phyloP scores from a whole-genome alignment of 92 coral and sea anemone genomes.

The Parazoanthus darwini region DNA sequence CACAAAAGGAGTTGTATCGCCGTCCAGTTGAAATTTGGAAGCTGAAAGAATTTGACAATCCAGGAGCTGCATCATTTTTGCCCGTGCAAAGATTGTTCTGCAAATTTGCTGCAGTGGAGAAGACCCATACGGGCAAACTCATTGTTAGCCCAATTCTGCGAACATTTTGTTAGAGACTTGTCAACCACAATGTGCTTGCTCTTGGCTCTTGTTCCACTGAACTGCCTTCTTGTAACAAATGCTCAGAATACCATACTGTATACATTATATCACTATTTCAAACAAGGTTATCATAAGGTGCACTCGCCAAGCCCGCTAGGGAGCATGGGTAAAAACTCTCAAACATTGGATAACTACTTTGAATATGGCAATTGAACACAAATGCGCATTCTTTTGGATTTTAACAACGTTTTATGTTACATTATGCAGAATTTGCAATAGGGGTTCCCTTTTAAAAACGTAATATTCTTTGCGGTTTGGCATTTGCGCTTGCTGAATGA shows the following conservation, averaged over 20 bases:
- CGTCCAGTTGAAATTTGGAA: constrained; percentile 57
- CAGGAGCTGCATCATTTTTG: constrained; percentile 55
- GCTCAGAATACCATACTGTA: no score
- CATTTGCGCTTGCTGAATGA: neutral
- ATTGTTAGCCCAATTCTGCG: constrained; percentile 40
- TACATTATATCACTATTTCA: no score
- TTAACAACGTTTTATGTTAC: neutral
- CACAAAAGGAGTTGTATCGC: constrained; percentile 24
- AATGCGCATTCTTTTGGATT: neutral
- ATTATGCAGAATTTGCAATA: constrained; percentile 1
- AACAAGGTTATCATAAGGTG: neutral
- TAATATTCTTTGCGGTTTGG: no score
- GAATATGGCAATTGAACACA: neutral
- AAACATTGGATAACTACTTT: neutral
- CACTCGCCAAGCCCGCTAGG: neutral
- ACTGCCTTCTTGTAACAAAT: no score
- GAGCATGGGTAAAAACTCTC: neutral
- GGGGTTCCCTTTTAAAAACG: no score
- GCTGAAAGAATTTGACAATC: constrained; percentile 14
- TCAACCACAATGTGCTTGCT: no score
- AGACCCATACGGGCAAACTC: constrained; percentile 31
- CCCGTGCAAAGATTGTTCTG: constrained; percentile 47
- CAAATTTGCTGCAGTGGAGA: constrained; percentile 50
- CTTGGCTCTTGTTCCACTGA: no score
- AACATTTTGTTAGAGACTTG: constrained; percentile 35